A percentile compares a stretch with the other conserved stretches of the same genome.
These are phyloP conservation scores for Agapetus fuscipes DNA, from an alignment of 2,888 invertebrate genomes.

Conservation along the genomic window DNA sequence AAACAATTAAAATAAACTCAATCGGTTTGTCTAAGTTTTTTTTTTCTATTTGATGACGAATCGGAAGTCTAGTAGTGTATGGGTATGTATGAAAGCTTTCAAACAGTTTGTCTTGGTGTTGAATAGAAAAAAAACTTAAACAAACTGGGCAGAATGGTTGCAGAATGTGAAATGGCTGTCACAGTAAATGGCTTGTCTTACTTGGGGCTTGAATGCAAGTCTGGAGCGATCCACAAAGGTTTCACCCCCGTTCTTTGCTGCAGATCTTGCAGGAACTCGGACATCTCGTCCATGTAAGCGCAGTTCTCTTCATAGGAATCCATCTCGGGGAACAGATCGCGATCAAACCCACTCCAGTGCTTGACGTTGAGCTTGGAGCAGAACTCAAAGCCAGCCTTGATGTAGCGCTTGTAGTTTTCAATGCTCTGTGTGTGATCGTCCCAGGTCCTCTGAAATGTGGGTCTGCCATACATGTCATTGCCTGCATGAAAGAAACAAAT, in stretches of 20 bases:
- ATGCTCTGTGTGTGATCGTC: conserved; percentile 46
- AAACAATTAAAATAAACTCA: no score
- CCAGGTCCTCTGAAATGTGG: conserved; percentile 42
- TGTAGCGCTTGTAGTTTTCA: conserved; percentile 48
- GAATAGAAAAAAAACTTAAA: no score
- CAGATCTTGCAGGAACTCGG: conserved; percentile 46
- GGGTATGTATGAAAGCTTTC: no score
- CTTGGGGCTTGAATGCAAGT: conserved; percentile 51
- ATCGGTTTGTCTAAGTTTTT: no score
- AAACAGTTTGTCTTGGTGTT: no score
- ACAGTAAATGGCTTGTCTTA: no score
- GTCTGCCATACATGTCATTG: conserved; percentile 36
- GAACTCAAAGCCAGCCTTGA: conserved; percentile 53
- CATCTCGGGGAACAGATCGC: conserved; percentile 48
- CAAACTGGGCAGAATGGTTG: no score
- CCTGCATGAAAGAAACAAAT: conserved; percentile 24
- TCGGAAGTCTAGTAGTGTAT: no score
- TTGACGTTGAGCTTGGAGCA: conserved; percentile 51
- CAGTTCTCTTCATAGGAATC: conserved; percentile 46
- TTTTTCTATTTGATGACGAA: no score
- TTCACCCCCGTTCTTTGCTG: conserved; percentile 47
- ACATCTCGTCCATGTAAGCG: conserved; percentile 46
- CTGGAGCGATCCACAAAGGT: conserved; percentile 53
- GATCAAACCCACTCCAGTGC: conserved; percentile 55
- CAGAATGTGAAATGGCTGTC: no score